Conservation (phyloP, 2,797 vertebrate genomes). For the Brotula barbata region DNA sequence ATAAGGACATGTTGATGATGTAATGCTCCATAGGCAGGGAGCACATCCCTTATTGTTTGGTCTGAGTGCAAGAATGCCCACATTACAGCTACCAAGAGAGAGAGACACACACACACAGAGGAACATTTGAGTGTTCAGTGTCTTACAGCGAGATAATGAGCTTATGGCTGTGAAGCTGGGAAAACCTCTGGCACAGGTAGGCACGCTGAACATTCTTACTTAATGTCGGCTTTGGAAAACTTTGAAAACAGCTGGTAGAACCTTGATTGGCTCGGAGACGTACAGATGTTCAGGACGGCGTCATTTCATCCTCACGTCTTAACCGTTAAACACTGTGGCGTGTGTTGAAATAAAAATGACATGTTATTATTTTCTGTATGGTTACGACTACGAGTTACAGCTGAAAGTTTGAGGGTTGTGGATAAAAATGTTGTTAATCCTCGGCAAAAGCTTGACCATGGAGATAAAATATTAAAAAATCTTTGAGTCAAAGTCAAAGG, state of each 20-base stretch:
- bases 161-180: slow-evolving; percentile 49
- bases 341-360: too few species aligned
- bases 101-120: slow-evolving; percentile 47
- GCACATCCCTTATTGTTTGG: slow-evolving; percentile 93
- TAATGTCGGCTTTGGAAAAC: not conserved
- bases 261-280: slow-evolving; percentile 5
- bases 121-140: slow-evolving; percentile 42
- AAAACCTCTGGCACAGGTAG: slow-evolving; percentile 65
- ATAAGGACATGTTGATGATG: slow-evolving; percentile 94
- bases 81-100: slow-evolving; percentile 79
- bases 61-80: slow-evolving; percentile 88
- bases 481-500: too few species aligned
- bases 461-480: too few species aligned
- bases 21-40: slow-evolving; percentile 91
- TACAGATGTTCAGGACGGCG: slow-evolving; percentile 14
- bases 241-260: not conserved
- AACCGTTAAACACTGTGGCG: too few species aligned
- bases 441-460: too few species aligned
- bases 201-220: slow-evolving; percentile 15
- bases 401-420: not conserved
- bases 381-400: not conserved
- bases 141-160: slow-evolving; percentile 51
- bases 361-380: not conserved
- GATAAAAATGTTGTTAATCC: not conserved
- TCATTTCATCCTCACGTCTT: slow-evolving; percentile 10